A percentile compares a stretch with the other conserved stretches of the same genome.
These are phyloP conservation scores for Micrasema minimum DNA, from an alignment of 1,140 invertebrate species.

Conservation along the genomic window DNA sequence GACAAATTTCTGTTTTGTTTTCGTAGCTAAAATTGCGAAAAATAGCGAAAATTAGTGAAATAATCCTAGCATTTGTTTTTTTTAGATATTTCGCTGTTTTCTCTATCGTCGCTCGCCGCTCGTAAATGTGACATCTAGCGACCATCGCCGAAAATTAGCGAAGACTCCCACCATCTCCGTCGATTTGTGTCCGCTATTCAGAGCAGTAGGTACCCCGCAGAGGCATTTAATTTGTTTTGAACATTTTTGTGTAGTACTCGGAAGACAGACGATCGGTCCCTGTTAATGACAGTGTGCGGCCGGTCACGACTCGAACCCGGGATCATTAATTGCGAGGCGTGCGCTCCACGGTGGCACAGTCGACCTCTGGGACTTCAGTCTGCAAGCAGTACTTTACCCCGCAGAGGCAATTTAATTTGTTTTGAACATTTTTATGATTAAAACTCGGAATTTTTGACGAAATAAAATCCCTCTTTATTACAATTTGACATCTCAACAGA, in stretches of 20 bases:
- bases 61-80: too few relatives aligned
- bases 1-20: too few relatives aligned
- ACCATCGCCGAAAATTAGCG: slow-evolving; percentile 5
- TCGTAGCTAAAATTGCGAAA: too few relatives aligned
- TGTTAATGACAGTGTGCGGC: slow-evolving; percentile 15
- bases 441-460: too few relatives aligned
- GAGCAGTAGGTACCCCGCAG: slow-evolving; percentile 12
- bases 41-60: too few relatives aligned
- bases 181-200: background rate
- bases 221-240: slow-evolving; percentile 32
- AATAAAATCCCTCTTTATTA: too few relatives aligned
- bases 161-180: slow-evolving; percentile 5
- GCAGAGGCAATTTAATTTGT: too few relatives aligned
- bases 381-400: too few relatives aligned
- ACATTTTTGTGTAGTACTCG: slow-evolving; percentile 12
- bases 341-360: background rate
- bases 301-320: slow-evolving; percentile 27
- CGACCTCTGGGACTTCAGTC: background rate
- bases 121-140: slow-evolving; percentile 29
- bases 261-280: slow-evolving; percentile 14
- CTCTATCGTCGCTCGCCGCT: too few relatives aligned
- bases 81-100: too few relatives aligned
- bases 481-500: too few relatives aligned
- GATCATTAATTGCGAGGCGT: slow-evolving; percentile 13
- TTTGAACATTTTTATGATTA: too few relatives aligned